A percentile compares a stretch with the other conserved stretches of the same genome.
phyloP scores from a whole-genome alignment of 2,797 vertebrate genomes.

The Gymnothorax javanicus region DNA sequence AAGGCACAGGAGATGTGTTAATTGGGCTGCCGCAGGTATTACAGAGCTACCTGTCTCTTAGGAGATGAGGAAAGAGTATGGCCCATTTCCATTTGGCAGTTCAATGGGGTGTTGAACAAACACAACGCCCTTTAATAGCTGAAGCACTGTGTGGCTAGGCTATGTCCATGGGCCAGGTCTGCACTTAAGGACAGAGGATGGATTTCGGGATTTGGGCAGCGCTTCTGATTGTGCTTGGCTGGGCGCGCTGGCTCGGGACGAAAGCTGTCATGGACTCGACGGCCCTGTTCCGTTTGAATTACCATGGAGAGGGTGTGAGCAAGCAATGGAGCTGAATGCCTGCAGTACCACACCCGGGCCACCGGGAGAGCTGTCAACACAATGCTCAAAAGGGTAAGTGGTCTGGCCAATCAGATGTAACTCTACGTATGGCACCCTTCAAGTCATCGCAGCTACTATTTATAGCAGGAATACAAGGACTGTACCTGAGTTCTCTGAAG shows the following conservation, averaged over 20 bases:
- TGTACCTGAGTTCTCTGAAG: too few species aligned
- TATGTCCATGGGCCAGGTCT: conserved; percentile 44
- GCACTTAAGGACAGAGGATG: conserved; percentile 54
- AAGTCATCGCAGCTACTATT: not conserved
- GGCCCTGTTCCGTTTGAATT: conserved; percentile 36
- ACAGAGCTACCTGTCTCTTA: conserved; percentile 33
- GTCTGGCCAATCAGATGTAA: not conserved
- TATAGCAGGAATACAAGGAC: not conserved
- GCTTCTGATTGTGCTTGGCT: conserved; percentile 61
- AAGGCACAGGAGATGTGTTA: conserved; percentile 23
- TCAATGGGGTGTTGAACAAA: conserved; percentile 37
- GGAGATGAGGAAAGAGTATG: conserved; percentile 7
- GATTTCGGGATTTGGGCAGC: conserved; percentile 52
- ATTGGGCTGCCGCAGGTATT: conserved; percentile 9
- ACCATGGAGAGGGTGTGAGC: conserved; percentile 28
- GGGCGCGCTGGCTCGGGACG: conserved; percentile 41
- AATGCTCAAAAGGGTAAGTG: not conserved
- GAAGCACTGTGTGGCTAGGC: conserved; percentile 37
- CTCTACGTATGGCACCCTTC: not conserved
- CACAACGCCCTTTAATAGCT: conserved; percentile 34
- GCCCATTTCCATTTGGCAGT: conserved; percentile 30
- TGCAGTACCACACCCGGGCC: conserved; percentile 45
- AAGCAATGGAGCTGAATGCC: conserved; percentile 37
- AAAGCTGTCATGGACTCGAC: conserved; percentile 43
- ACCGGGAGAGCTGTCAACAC: conserved; percentile 24